Evolutionary conservation across 2,113 vertebrate genomes (phyloP), one percentile per base, ranked within the genome.

Genomic region (Saccopteryx leptura): DNA sequence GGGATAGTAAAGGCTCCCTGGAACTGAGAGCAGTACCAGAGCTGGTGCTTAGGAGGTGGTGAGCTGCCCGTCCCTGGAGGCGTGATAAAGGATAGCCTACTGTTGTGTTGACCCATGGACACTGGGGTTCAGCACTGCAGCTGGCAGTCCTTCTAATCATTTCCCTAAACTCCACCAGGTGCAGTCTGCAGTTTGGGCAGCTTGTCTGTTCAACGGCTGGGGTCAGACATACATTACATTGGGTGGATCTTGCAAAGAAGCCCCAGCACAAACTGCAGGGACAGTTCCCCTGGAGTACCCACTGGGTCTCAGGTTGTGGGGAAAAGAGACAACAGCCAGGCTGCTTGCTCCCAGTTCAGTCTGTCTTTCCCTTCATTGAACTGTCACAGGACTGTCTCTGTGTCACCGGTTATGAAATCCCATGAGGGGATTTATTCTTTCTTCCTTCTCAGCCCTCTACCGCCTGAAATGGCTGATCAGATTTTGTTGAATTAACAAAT

Each of bases 11-110:
- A 54, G 24, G 23, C 46, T 61, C 19, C 68, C 83, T 56, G 17
- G 9, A 7, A 68, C 72, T 28, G 39, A 56, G 24, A 54, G 52
- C 15, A 2, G 13, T n/a, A 56, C 52, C n/a, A 3, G 0, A 0
- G 3, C 9, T 28, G 5, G n/a, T 11, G 3, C 78, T 19, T 26
- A 21, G 19, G 11, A 61, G 66, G 23, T 31, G 50, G n/a, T 48
- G 63, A 54, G 21, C 33, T 76, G 28, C n/a, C 75, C 13, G 0
- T 54, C 54, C 76, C 50, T 4, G 58, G 8, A 83, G 61, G 48
- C 18, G n/a, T 39, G 19, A 28, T 28, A 79, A 46, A 18, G 60
- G 31, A 17, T n/a, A 26, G 10, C 63, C 4, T 12, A 31, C 33
- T 13, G 4, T 23, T 2, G 4, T 14, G 4, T 39, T 9, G 31